Conservation (phyloP, 2,888 invertebrate genomes). For the Tetranychus truncatus region DNA sequence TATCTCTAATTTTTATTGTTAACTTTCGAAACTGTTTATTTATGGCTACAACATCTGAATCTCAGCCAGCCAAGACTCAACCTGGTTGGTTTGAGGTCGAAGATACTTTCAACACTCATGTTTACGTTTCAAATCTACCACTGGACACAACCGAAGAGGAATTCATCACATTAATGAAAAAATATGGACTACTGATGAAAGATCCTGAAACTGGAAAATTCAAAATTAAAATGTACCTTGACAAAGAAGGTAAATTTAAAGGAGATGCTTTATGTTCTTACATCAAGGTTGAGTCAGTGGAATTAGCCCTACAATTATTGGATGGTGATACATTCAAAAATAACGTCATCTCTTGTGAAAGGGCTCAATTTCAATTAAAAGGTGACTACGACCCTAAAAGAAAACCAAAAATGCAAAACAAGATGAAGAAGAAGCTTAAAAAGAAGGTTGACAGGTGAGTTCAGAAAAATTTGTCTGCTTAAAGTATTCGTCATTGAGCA, state of each 20-base stretch:
- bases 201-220: conserved; percentile 58
- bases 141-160: conserved; percentile 61
- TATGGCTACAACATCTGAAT: too few relatives aligned
- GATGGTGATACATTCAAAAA: conserved; percentile 68
- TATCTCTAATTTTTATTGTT: too few relatives aligned
- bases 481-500: neutral
- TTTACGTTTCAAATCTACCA: conserved; percentile 85
- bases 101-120: conserved; percentile 72
- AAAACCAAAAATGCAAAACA: conserved; percentile 42
- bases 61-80: neutral
- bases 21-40: too few relatives aligned
- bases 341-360: conserved; percentile 64
- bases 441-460: conserved; percentile 69
- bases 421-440: conserved; percentile 62
- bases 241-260: conserved; percentile 59
- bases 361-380: conserved; percentile 82
- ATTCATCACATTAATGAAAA: conserved; percentile 77
- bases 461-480: conserved; percentile 27
- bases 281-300: conserved; percentile 82
- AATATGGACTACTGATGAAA: conserved; percentile 83
- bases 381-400: conserved; percentile 74
- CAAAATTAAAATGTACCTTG: conserved; percentile 78
- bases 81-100: conserved; percentile 77
- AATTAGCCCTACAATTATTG: conserved; percentile 69
- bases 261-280: conserved; percentile 93